Percentiles rank a stretch among this genome's conserved stretches.
These are phyloP conservation scores for Stichopus chloronotus DNA, from an alignment of 35 echinoderm and acorn worm species.

Conservation along the genomic window DNA sequence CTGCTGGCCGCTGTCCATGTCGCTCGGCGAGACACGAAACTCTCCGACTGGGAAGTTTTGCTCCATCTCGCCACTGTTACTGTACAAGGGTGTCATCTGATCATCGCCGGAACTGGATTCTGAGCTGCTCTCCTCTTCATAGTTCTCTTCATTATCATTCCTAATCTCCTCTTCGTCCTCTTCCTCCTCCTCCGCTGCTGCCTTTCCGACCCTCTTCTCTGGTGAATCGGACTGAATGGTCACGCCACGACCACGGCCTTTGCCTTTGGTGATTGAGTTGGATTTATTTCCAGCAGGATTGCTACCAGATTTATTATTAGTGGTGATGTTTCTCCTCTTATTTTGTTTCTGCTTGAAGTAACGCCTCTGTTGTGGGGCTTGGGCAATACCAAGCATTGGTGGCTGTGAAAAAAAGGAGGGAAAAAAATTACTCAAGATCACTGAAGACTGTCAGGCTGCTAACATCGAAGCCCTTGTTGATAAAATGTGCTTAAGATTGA, in stretches of 20 bases:
- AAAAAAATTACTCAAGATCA: neutral
- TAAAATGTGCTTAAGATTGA: too few species aligned
- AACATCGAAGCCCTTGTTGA: too few species aligned
- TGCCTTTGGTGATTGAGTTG: slow-evolving; percentile 41
- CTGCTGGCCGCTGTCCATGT: slow-evolving; percentile 51
- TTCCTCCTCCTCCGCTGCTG: neutral
- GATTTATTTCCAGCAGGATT: neutral
- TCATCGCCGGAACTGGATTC: slow-evolving; percentile 67
- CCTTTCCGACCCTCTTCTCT: slow-evolving; percentile 30
- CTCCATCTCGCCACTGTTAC: slow-evolving; percentile 57
- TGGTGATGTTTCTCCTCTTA: slow-evolving; percentile 63
- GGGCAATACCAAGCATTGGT: slow-evolving; percentile 5
- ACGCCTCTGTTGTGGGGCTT: slow-evolving; percentile 30
- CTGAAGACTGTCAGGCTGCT: too few species aligned
- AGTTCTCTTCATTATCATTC: neutral
- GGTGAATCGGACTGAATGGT: slow-evolving; percentile 81
- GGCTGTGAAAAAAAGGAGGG: neutral
- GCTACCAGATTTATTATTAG: slow-evolving; percentile 59
- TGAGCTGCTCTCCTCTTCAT: slow-evolving; percentile 3
- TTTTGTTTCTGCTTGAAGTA: slow-evolving; percentile 60
- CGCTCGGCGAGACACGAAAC: slow-evolving; percentile 67
- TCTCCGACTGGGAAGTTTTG: slow-evolving; percentile 65
- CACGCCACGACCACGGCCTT: slow-evolving; percentile 74
- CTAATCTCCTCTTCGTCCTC: slow-evolving; percentile 16
- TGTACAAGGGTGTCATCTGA: slow-evolving; percentile 30